These are phyloP conservation scores for Orgyia antiqua DNA, from an alignment of 2,888 invertebrate species.

Conservation along the genomic window DNA sequence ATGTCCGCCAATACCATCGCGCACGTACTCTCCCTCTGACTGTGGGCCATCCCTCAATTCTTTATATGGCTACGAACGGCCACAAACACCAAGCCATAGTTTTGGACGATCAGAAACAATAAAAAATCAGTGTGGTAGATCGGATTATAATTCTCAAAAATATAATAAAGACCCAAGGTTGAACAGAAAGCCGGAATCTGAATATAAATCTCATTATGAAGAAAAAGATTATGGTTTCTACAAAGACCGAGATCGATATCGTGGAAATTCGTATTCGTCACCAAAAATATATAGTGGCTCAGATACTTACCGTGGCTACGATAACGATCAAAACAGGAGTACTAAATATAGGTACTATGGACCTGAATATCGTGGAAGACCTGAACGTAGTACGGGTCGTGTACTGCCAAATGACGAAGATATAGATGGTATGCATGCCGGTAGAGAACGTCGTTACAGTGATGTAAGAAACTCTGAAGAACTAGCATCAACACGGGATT, in stretches of 20 bases:
- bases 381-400: slow-evolving; percentile 5
- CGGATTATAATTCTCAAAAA: slow-evolving; percentile 22
- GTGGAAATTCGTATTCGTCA: slow-evolving; percentile 26
- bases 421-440: slow-evolving; percentile 19
- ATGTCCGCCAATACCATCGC: slow-evolving; percentile 21
- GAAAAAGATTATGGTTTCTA: slow-evolving; percentile 38
- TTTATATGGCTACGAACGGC: slow-evolving; percentile 8
- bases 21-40: slow-evolving; percentile 27
- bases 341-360: slow-evolving; percentile 26
- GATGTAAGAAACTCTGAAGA: slow-evolving; percentile 31
- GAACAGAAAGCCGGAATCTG: slow-evolving; percentile 44
- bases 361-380: slow-evolving; percentile 11
- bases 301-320: slow-evolving; percentile 29
- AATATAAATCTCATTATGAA: slow-evolving; percentile 31
- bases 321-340: slow-evolving; percentile 37
- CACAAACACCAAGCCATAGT: slow-evolving; percentile 19
- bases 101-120: slow-evolving; percentile 18
- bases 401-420: slow-evolving; percentile 18
- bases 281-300: slow-evolving; percentile 25
- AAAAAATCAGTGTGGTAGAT: slow-evolving; percentile 25
- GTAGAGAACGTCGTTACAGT: slow-evolving; percentile 25
- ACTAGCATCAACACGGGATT: slow-evolving; percentile 16
- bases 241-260: slow-evolving; percentile 32
- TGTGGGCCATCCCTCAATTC: slow-evolving; percentile 14
- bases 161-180: slow-evolving; percentile 50